phyloP scores from a whole-genome alignment of 1,140 invertebrate species.

The Drosophila pectinifera region DNA sequence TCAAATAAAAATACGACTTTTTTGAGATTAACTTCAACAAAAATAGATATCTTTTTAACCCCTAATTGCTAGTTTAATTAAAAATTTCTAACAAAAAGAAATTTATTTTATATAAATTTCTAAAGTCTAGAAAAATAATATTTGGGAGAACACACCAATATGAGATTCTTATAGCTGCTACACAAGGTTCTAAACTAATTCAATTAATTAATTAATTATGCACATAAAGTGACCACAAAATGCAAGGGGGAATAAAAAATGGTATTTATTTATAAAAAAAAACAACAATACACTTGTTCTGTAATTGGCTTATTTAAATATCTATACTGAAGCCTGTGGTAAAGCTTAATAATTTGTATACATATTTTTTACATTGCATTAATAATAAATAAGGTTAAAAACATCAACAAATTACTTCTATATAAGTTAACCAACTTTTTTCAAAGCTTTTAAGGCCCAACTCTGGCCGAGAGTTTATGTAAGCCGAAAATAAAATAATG shows the following conservation, averaged over 20 bases:
- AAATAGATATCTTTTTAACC: too few relatives aligned
- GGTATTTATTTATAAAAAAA: not conserved
- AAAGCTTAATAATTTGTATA: too few relatives aligned
- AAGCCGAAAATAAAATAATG: slow-evolving; percentile 26
- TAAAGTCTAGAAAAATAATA: not conserved
- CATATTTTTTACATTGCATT: too few relatives aligned
- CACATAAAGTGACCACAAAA: not conserved
- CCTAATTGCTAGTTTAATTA: too few relatives aligned
- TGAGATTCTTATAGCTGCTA: not conserved
- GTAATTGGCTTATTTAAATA: too few relatives aligned
- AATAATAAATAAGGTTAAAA: not conserved
- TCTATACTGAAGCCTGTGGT: too few relatives aligned
- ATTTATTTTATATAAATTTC: too few relatives aligned
- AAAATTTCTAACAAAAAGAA: too few relatives aligned
- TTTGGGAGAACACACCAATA: not conserved
- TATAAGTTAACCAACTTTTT: not conserved
- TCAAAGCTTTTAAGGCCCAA: slow-evolving; percentile 1
- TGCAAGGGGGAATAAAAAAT: not conserved
- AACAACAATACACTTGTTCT: too few relatives aligned
- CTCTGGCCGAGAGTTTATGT: slow-evolving; percentile 26
- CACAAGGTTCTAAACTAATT: too few relatives aligned
- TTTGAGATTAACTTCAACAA: too few relatives aligned
- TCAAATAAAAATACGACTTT: too few relatives aligned
- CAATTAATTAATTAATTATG: not conserved
- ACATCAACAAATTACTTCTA: not conserved